These are phyloP conservation scores for Dasyprocta punctata DNA, from an alignment of 2,113 vertebrate species.

Conservation along the genomic window DNA sequence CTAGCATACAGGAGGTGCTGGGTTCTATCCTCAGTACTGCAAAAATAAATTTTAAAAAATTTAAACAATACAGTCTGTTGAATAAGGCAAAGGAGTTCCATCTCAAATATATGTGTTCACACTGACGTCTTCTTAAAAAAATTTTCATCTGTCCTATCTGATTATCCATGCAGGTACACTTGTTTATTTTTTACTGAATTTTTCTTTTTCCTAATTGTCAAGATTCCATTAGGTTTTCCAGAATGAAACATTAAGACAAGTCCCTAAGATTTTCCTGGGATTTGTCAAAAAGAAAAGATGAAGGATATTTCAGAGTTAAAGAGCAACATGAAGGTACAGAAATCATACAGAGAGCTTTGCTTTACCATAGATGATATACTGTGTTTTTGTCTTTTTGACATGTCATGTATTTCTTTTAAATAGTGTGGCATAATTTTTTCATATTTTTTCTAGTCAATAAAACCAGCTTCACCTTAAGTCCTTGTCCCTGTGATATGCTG, in stretches of 20 bases:
- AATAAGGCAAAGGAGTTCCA: background rate
- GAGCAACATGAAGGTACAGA: constrained; percentile 22
- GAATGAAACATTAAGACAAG: background rate
- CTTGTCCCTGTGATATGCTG: background rate
- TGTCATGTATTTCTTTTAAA: background rate
- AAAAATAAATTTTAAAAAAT: background rate
- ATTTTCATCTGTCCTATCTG: background rate
- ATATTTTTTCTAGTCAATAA: background rate
- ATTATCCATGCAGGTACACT: background rate
- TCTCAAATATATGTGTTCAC: background rate
- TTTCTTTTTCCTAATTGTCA: background rate
- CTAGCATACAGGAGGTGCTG: background rate
- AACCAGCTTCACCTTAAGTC: background rate
- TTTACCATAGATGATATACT: background rate
- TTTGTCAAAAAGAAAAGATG: constrained; percentile 1
- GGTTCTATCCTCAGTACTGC: background rate
- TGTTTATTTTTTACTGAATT: background rate
- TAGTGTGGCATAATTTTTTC: background rate
- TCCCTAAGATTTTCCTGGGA: background rate
- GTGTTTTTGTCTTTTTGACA: background rate
- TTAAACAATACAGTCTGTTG: background rate
- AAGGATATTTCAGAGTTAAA: constrained; percentile 11
- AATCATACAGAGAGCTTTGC: background rate
- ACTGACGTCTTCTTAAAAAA: background rate
- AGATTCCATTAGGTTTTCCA: background rate